A percentile compares a stretch with the other conserved stretches of the same genome.
phyloP scores from a whole-genome alignment of 2,888 invertebrate genomes.

The Apotomis turbidana region DNA sequence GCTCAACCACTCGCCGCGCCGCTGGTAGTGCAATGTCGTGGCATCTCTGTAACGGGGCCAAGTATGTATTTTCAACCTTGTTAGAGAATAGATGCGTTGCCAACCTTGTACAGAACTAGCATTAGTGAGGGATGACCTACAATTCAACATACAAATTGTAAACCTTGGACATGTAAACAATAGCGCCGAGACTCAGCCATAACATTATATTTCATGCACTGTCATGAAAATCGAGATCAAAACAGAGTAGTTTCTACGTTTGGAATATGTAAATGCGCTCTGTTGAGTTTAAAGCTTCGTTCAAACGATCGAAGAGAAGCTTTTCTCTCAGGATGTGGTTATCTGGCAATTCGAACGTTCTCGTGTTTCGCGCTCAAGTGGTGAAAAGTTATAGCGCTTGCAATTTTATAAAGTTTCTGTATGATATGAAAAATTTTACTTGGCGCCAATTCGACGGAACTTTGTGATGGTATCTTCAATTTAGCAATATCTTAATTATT shows the following conservation, averaged over 20 bases:
- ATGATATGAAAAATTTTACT: not conserved
- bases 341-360: slow-evolving; percentile 53
- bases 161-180: not conserved
- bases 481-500: too few species aligned
- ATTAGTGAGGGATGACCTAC: too few species aligned
- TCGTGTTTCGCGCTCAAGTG: slow-evolving; percentile 39
- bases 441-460: too few species aligned
- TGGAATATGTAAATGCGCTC: slow-evolving; percentile 15
- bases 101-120: too few species aligned
- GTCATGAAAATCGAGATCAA: slow-evolving; percentile 19
- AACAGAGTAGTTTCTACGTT: slow-evolving; percentile 19
- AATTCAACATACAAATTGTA: not conserved
- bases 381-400: not conserved
- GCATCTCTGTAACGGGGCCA: too few species aligned
- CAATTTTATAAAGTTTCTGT: not conserved
- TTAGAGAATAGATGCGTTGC: too few species aligned
- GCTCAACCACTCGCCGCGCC: too few species aligned
- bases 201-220: not conserved
- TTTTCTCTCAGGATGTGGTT: slow-evolving; percentile 62
- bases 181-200: not conserved
- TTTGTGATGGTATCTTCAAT: too few species aligned
- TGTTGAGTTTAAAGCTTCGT: slow-evolving; percentile 57
- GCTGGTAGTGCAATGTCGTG: too few species aligned
- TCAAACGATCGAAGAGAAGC: slow-evolving; percentile 60
- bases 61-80: too few species aligned